These are phyloP conservation scores for Eretmocerus hayati DNA, from an alignment of 2,888 invertebrate genomes.

Conservation along the genomic window DNA sequence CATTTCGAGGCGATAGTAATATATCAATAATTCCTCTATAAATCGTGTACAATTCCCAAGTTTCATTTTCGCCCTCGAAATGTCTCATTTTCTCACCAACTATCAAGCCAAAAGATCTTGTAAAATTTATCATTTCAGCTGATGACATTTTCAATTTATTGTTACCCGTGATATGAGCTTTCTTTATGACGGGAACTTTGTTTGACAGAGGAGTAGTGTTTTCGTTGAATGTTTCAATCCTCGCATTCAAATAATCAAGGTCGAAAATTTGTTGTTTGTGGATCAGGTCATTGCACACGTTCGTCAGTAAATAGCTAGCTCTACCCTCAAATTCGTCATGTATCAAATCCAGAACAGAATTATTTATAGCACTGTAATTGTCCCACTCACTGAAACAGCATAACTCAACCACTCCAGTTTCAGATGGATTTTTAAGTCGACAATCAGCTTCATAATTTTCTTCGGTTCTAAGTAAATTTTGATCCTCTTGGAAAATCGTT, in stretches of 20 bases:
- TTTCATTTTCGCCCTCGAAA: slow-evolving; percentile 1
- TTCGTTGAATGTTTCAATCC: slow-evolving; percentile 8
- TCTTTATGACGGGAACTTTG: slow-evolving; percentile 4
- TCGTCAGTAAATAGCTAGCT: slow-evolving; percentile 1
- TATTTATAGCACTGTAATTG: slow-evolving; percentile 15
- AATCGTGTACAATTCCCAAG: slow-evolving; percentile 12
- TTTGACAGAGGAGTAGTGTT: slow-evolving; percentile 2
- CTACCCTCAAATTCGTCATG: slow-evolving; percentile 16
- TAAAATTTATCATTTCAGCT: slow-evolving; percentile 4
- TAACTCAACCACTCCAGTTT: slow-evolving; percentile 14
- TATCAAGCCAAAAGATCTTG: slow-evolving; percentile 16
- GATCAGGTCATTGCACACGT: too few relatives aligned
- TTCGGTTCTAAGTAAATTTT: neutral
- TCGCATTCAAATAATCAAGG: too few relatives aligned
- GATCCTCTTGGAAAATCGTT: slow-evolving; percentile 6
- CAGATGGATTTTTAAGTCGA: neutral
- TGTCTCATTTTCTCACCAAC: slow-evolving; percentile 16
- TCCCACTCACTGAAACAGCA: slow-evolving; percentile 14
- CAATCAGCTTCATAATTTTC: slow-evolving; percentile 14
- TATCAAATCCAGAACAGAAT: slow-evolving; percentile 13
- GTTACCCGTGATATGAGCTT: neutral
- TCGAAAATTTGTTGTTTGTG: too few relatives aligned
- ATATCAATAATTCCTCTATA: slow-evolving; percentile 15
- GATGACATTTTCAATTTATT: neutral
- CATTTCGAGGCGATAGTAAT: slow-evolving; percentile 8